Evolutionary conservation across 2,113 vertebrate species (phyloP).

Genomic region (Neogobius melanostomus): DNA sequence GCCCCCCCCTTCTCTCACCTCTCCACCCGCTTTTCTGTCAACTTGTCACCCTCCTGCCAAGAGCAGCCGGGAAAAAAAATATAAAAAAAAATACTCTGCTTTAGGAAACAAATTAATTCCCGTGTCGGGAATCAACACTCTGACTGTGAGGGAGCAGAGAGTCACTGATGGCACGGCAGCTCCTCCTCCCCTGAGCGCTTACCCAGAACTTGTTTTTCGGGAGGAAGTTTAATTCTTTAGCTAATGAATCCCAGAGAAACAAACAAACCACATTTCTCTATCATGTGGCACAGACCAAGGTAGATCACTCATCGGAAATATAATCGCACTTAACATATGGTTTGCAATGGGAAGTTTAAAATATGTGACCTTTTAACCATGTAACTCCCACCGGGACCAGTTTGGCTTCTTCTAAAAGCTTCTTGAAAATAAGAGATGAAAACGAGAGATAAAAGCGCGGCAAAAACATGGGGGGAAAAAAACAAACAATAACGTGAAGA

Average conservation of each 20-base stretch:
- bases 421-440: too few species aligned
- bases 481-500: too few species aligned
- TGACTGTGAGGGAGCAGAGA: conserved; percentile 54
- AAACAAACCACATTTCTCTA: conserved; percentile 51
- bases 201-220: conserved; percentile 56
- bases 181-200: conserved; percentile 54
- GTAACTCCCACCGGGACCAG: background rate
- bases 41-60: conserved; percentile 55
- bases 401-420: too few species aligned
- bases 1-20: conserved; percentile 26
- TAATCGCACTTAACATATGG: background rate
- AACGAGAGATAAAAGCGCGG: too few species aligned
- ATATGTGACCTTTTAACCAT: background rate
- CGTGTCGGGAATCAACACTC: conserved; percentile 58
- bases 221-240: conserved; percentile 51
- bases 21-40: conserved; percentile 50
- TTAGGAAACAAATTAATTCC: conserved; percentile 75
- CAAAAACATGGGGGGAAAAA: too few species aligned
- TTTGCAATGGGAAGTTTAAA: conserved; percentile 17
- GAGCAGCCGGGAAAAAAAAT: conserved; percentile 51
- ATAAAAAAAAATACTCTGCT: conserved; percentile 57
- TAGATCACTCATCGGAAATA: conserved; percentile 29
- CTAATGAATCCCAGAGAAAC: conserved; percentile 61
- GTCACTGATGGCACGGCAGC: conserved; percentile 56
- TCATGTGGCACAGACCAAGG: conserved; percentile 18